Evolutionary conservation across 2,888 invertebrate genomes (phyloP), one percentile per base, ranked within the genome.

Genomic region (Tanaodytes sp.): DNA sequence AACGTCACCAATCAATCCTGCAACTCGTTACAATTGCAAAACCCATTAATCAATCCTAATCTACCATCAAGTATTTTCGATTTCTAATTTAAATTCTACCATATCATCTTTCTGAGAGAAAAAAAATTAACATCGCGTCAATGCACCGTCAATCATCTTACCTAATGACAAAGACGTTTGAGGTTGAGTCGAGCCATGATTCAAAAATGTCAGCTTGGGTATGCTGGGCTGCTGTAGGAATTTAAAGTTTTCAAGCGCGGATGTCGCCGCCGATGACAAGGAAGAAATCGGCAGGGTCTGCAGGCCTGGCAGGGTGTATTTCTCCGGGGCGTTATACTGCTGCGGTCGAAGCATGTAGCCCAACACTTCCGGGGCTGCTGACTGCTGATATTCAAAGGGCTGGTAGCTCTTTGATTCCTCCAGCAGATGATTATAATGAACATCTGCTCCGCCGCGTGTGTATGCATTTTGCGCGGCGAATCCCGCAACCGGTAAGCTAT

Each of bases 231-330:
- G 46, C 0, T 72, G 46, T 4, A 75, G 14, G 54, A 76, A 76
- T 67, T 76, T 78, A 45, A 78, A 52, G 8, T 74, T 59, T 57
- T 75, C 73, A 59, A 74, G 16, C 3, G 78, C 74, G 15, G 71
- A 68, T 12, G 77, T 59, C 37, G 74, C 63, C 20, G 58, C 6
- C n/a, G 72, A 31, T 43, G 78, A 72, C 48, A 76, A 40, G 11
- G 74, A 46, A 3, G 77, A 46, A 52, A 78, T 75, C 58, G 78
- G 71, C 40, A 75, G 45, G 42, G 70, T 73, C 58, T 78, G 71
- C 37, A 75, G 42, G 42, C 68, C 73, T n/a, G 77, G 75, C 40
- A 77, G 48, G 19, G 55, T 48, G 36, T 78, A 42, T 68, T 71
- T 73, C 43, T 73, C 18, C 5, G 75, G 76, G 5, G 66, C 39